phyloP scores from a whole-genome alignment of 2,113 vertebrate species.

The Australoheros scitulus region DNA sequence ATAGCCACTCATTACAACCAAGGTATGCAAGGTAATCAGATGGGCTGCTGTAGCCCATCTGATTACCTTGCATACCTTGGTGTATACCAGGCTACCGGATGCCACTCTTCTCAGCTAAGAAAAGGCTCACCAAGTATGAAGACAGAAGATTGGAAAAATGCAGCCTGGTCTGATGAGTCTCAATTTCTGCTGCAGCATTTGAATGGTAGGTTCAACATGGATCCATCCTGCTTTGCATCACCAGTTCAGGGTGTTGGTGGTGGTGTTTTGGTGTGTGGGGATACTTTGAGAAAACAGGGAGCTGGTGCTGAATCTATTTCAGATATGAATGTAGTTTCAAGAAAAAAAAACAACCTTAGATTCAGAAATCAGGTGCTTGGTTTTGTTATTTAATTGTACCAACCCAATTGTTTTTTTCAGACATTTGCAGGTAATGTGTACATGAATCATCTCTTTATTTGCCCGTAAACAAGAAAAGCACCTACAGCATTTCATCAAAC shows the following conservation, averaged over 20 bases:
- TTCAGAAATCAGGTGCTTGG: constrained; percentile 5
- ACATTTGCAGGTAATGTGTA: constrained; percentile 26
- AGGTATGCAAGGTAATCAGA: neutral
- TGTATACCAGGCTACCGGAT: neutral
- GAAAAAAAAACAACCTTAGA: neutral
- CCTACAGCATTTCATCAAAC: constrained; percentile 15
- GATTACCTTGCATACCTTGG: too few species aligned
- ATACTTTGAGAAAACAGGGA: neutral
- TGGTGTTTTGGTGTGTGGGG: neutral
- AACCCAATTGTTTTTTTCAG: constrained; percentile 39
- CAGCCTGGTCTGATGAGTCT: neutral
- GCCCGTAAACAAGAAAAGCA: constrained; percentile 25
- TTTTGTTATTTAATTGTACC: constrained; percentile 47
- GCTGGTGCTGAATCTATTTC: neutral
- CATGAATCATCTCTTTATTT: neutral
- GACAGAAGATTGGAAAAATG: neutral
- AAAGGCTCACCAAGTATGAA: neutral
- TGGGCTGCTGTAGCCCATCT: neutral
- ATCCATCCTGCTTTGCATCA: too few species aligned
- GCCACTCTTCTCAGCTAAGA: neutral
- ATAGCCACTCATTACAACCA: neutral
- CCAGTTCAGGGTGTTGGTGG: too few species aligned
- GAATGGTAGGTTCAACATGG: too few species aligned
- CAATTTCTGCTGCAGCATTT: neutral
- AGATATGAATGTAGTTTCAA: neutral